Evolutionary conservation across 2,888 invertebrate species (phyloP), one percentile per base, ranked within the genome.

Genomic region (Morpho deidamia): DNA sequence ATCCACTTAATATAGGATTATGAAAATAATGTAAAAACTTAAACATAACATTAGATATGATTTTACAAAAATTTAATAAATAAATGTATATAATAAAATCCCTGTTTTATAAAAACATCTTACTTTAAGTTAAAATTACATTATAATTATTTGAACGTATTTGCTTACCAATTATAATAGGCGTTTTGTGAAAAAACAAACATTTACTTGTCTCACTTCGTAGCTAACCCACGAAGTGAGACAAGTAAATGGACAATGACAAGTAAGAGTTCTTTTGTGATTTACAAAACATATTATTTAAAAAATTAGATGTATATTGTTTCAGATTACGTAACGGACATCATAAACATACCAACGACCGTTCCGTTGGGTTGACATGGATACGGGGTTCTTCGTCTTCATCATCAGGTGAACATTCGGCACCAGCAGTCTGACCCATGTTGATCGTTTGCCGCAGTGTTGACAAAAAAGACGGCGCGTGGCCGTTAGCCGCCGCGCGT

Each of bases 381-480:
- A 90, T 91, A 70, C 88, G 90, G 49, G 91, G 90, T 65, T 91
- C 88, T 55, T 90, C 90, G 54, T 90, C 91, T 48, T 90, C 84
- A 57, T 74, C 83, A 59, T 89, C 91, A 50, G 87, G 90, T 59
- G 89, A 83, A 70, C 88, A 87, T 71, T 91, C 90, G 66, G 86
- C 85, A 72, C 90, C 90, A 71, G 91, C 69, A 48, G 81, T 80
- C 70, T 89, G 89, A 67, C 89, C 92, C 92, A 92, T 92, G 74
- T 75, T 79, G 71, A 38, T 49, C 11, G 47, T 50, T 49, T 51
- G 47, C 55, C 55, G 60, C 42, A 38, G 51, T 49, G 60, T 50
- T 58, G 44, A 51, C 42, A 51, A 56, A 34, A 56, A 62, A 63
- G 23, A 75, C 83, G 78, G 81, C 81, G 74, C 70, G 70, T 72